Base-by-base conservation (phyloP, 1,140 invertebrate genomes). In the Aphelinus certus region DNA sequence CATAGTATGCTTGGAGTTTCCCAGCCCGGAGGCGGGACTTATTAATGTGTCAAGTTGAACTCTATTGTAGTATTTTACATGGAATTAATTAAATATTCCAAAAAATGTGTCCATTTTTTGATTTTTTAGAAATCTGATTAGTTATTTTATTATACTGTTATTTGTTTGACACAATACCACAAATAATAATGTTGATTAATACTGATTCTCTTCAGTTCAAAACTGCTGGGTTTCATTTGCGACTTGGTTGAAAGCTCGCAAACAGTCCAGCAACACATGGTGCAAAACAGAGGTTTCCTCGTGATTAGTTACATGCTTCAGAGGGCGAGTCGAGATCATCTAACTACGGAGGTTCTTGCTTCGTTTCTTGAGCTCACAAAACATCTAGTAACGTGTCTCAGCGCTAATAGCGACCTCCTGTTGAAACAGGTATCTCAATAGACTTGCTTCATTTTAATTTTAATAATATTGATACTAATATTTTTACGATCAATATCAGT, bases 201-300 rank as follows among this genome's bases (percentile, higher is more conserved):
- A 26, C 26, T 26, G 26, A 26, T 53, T 9, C 51, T 9, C 51
- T 6, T 3, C 89, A 99, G 97, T 91, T 96, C 97, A 9, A 98
- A 97, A 87, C 90, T 99, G 60, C 92, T 99, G 83, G 95, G 96
- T 73, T 97, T 99, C 88, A 96, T 99, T 78, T 98, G 97, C 88
- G 97, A 98, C 83, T 90, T 99, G 81, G 94, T 99, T 71, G 96
- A 98, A 85, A 97, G 95, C 63, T 99, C 97, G 76, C 93, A 95
- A 81, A 98, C 96, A 10, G 97, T 99, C 72, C 98, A 99, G 84
- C 98, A 99, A 84, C 98, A 99, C 84, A 97, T 99, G 94, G 95
- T 99, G 85, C 98, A 98, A 88, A 98, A 97, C 84, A 91, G 97
- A 81, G 98, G 98, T 58, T 99, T 99, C 88, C 91, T 99, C 77